phyloP scores from a whole-genome alignment of 2,797 vertebrate species.

The Enteromius unitaeniatus region DNA sequence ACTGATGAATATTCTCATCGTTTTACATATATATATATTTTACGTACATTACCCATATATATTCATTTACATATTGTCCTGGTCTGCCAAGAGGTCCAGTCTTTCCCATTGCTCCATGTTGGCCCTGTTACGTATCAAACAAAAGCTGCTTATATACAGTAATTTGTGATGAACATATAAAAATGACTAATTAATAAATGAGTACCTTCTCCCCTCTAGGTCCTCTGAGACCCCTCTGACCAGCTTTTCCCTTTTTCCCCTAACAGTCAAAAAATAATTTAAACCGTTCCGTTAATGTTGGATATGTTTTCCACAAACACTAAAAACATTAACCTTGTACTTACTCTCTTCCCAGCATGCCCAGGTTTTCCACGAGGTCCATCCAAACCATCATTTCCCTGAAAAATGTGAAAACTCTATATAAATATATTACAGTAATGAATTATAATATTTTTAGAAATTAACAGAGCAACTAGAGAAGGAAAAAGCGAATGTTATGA shows the following conservation, averaged over 20 bases:
- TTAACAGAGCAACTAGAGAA: background rate
- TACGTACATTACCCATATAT: background rate
- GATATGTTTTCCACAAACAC: background rate
- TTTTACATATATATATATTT: background rate
- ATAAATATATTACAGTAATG: background rate
- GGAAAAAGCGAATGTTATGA: background rate
- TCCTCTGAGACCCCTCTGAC: conserved; percentile 74
- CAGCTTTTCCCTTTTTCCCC: conserved; percentile 82
- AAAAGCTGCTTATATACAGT: background rate
- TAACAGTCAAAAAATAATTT: conserved; percentile 49
- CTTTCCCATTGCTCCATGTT: conserved; percentile 69
- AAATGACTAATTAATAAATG: background rate
- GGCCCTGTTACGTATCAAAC: conserved; percentile 70
- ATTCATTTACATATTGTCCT: conserved; percentile 77
- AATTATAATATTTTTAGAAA: background rate
- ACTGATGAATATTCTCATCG: background rate
- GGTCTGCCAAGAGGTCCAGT: conserved; percentile 74
- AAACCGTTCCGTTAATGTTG: background rate
- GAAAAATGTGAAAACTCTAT: conserved; percentile 33
- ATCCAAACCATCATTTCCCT: conserved; percentile 71
- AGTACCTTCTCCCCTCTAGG: conserved; percentile 78
- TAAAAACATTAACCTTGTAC: background rate
- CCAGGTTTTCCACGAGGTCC: conserved; percentile 75
- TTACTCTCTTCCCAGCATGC: conserved; percentile 76
- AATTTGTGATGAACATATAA: background rate